A percentile compares a stretch with the other conserved stretches of the same genome.
phyloP scores from a whole-genome alignment of 2,113 vertebrate genomes.

The Corythaeola cristata region DNA sequence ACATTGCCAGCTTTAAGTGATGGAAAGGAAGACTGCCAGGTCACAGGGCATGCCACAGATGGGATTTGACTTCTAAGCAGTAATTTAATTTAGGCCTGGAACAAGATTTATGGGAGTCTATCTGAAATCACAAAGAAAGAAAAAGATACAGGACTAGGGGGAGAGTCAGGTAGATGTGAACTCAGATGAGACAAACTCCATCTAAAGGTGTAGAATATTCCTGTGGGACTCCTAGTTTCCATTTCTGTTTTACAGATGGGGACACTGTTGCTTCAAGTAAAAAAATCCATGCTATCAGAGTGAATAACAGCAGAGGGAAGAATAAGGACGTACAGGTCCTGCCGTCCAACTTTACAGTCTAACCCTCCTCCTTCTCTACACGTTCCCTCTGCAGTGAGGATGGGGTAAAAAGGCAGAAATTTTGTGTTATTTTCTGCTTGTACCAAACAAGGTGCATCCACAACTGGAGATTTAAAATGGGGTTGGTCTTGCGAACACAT shows the following conservation, averaged over 20 bases:
- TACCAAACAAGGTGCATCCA: not conserved
- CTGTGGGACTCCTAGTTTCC: not conserved
- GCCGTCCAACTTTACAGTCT: not conserved
- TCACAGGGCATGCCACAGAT: constrained; percentile 61
- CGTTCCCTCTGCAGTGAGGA: not conserved
- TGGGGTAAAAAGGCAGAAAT: not conserved
- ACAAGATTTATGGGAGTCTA: constrained; percentile 17
- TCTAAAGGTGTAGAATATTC: not conserved
- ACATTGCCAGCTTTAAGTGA: not conserved
- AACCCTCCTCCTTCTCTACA: not conserved
- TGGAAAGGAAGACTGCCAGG: constrained; percentile 56
- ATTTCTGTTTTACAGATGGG: not conserved
- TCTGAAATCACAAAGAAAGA: constrained; percentile 34
- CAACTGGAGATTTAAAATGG: not conserved
- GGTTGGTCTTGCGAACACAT: not conserved
- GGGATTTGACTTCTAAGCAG: constrained; percentile 51
- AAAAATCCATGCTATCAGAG: not conserved
- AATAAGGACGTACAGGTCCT: not conserved
- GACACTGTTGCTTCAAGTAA: not conserved
- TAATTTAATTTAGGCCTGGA: constrained; percentile 53
- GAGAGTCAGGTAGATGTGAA: not conserved
- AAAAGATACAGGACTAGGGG: not conserved
- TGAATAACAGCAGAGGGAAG: not conserved
- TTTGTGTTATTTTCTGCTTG: not conserved
- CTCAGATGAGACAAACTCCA: not conserved